Conservation (phyloP, 2,113 vertebrate genomes). For the Chloroceryle aenea region DNA sequence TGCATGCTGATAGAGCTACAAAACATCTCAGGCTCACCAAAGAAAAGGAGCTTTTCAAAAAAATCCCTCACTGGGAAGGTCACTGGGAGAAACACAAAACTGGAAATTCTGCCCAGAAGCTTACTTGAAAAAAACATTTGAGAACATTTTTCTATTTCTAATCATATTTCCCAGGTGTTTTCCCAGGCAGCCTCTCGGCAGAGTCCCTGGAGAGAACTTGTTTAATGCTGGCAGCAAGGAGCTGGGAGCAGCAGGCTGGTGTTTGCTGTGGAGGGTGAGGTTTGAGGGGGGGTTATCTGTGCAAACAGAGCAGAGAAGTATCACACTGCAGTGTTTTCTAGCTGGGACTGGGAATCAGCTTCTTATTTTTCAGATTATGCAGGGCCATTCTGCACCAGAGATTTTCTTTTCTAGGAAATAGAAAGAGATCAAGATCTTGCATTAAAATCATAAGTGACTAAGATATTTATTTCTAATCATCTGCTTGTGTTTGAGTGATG, state of each 20-base stretch:
- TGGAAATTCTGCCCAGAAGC: not conserved
- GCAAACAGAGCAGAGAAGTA: not conserved
- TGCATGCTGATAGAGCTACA: not conserved
- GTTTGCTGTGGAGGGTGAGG: not conserved
- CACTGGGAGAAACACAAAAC: not conserved
- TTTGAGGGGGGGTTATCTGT: rapidly evolving
- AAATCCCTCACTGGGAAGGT: not conserved
- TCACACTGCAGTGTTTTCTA: not conserved
- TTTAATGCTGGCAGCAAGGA: not conserved
- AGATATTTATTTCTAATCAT: not conserved
- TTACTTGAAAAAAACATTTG: not conserved
- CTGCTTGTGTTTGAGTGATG: not conserved
- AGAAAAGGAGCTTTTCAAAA: not conserved
- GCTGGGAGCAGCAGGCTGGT: not conserved
- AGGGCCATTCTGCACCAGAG: not conserved
- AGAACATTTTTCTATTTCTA: not conserved
- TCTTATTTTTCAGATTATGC: not conserved
- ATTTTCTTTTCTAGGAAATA: not conserved
- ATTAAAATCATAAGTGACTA: not conserved
- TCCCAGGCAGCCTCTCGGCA: not conserved
- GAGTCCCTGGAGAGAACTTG: not conserved
- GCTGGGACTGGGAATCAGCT: not conserved
- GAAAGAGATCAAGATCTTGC: not conserved
- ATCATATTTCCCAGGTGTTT: not conserved
- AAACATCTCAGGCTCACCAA: not conserved